Evolutionary conservation across 1,140 invertebrate genomes (phyloP).

Genomic region (Sycophila sp.): DNA sequence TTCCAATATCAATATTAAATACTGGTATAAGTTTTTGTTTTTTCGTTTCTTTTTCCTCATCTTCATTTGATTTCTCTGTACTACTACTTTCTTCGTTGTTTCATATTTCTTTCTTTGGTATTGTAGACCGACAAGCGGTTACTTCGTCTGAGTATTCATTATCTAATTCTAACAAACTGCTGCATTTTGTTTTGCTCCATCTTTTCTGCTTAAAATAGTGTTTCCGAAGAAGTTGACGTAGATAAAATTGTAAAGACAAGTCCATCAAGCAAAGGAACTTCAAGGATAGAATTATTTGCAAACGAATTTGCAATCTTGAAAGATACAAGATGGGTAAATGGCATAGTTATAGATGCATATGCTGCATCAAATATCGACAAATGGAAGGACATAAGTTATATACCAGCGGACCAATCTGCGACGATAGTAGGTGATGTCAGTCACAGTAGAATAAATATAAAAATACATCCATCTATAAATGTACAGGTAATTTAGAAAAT

Average conservation of each 20-base stretch:
- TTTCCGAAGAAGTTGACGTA: too few relatives aligned
- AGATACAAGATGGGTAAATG: conserved; percentile 34
- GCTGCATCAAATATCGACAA: background rate
- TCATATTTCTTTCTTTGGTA: too few relatives aligned
- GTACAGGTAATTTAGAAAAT: background rate
- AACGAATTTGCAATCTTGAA: conserved; percentile 20
- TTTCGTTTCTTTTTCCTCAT: background rate
- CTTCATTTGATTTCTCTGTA: too few relatives aligned
- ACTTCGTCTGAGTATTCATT: background rate
- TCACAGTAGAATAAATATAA: background rate
- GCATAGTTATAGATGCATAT: conserved; percentile 30
- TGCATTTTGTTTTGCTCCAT: too few relatives aligned
- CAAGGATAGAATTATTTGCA: background rate
- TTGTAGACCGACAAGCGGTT: too few relatives aligned
- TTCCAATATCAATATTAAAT: background rate
- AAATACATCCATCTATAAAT: background rate
- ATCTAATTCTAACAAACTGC: background rate
- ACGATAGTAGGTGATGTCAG: conserved; percentile 12
- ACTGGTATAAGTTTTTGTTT: background rate
- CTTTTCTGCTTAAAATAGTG: too few relatives aligned
- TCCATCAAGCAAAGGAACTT: background rate
- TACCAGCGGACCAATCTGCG: conserved; percentile 20
- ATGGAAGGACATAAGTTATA: conserved; percentile 34
- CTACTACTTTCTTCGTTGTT: too few relatives aligned
- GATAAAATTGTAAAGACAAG: too few relatives aligned